Conservation (phyloP, 1,140 invertebrate species). For the Drosophila truncata region DNA sequence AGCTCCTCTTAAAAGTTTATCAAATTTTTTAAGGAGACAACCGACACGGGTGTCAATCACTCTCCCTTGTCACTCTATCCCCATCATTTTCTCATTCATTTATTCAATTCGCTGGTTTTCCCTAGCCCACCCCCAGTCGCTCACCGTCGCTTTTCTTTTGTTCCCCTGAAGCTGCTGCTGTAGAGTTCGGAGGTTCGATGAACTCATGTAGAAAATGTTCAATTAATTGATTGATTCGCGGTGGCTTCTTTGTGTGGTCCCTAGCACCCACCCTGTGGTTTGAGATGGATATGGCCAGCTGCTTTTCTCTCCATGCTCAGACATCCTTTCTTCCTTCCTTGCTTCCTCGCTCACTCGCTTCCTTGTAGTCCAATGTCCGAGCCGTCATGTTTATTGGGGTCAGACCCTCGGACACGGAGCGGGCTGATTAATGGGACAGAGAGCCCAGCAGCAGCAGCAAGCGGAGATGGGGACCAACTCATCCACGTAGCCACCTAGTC, state of each 20-base stretch:
- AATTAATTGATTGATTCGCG: conserved; percentile 81
- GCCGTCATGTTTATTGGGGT: conserved; percentile 73
- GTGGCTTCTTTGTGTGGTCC: conserved; percentile 42
- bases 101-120: conserved; percentile 49
- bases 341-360: conserved; percentile 17
- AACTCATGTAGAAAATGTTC: conserved; percentile 74
- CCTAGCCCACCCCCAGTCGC: conserved; percentile 19
- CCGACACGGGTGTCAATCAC: conserved; percentile 29
- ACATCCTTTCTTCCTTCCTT: conserved; percentile 5
- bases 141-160: conserved; percentile 38
- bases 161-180: conserved; percentile 30
- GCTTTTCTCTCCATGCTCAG: conserved; percentile 16
- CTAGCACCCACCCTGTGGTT: conserved; percentile 7
- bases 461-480: conserved; percentile 21
- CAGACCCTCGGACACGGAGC: conserved; percentile 45
- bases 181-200: conserved; percentile 65
- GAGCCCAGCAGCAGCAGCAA: conserved; percentile 33
- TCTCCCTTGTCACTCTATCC: conserved; percentile 25
- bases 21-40: conserved; percentile 5
- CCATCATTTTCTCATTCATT: conserved; percentile 58
- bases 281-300: conserved; percentile 26
- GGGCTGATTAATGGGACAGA: conserved; percentile 64
- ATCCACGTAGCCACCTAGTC: conserved; percentile 59
- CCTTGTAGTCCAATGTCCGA: conserved; percentile 48
- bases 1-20: not conserved